phyloP scores from a whole-genome alignment of 2,888 invertebrate species.

The Pteria penguin region DNA sequence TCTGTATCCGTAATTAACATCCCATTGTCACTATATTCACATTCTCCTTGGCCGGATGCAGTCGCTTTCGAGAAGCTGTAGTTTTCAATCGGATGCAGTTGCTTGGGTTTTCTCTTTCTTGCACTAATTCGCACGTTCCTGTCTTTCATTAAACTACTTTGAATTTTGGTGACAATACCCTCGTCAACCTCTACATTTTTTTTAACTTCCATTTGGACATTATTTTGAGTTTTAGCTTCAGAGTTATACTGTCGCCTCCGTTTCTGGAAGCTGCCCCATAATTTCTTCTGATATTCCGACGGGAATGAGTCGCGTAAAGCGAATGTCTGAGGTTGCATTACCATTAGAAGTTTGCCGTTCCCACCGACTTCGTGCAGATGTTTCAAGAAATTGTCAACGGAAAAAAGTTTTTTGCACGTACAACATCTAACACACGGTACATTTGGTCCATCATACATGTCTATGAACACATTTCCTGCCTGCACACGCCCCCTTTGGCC shows the following conservation, averaged over 20 bases:
- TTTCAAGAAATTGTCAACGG: conserved; percentile 69
- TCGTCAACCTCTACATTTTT: conserved; percentile 34
- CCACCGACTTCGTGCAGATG: conserved; percentile 73
- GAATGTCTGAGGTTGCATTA: conserved; percentile 64
- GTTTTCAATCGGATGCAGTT: conserved; percentile 76
- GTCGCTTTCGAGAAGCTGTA: conserved; percentile 66
- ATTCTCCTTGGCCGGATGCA: neutral
- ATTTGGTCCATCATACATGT: conserved; percentile 66
- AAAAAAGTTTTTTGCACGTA: conserved; percentile 72
- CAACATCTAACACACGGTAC: conserved; percentile 73
- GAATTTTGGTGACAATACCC: conserved; percentile 23
- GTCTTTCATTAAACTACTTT: neutral
- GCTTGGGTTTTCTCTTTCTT: conserved; percentile 75
- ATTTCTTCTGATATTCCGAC: conserved; percentile 56
- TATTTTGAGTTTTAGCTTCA: neutral
- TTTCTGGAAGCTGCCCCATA: conserved; percentile 70
- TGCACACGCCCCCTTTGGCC: conserved; percentile 52
- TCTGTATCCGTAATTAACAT: neutral
- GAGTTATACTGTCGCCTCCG: conserved; percentile 61
- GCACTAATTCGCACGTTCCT: conserved; percentile 66
- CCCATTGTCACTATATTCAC: neutral
- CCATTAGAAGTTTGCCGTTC: conserved; percentile 61
- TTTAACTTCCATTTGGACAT: neutral
- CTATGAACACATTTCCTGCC: conserved; percentile 67
- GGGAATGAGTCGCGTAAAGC: conserved; percentile 63